Base-by-base conservation (phyloP, 2,888 invertebrate species). In the Azorinus chamasolen region DNA sequence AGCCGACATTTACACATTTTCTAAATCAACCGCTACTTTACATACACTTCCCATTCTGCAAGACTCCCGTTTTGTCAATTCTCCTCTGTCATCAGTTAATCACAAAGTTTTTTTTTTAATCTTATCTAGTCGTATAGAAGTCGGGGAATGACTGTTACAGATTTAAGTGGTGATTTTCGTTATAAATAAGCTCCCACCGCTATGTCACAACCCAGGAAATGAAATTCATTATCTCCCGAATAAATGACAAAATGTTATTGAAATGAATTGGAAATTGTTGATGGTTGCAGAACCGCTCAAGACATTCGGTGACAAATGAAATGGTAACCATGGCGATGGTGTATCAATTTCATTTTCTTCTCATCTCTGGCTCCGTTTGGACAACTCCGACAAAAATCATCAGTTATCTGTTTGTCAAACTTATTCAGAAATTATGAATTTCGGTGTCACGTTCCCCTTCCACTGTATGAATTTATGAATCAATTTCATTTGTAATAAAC, bases 191-290 rank as follows among this genome's bases (percentile, higher is more conserved):
- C 48, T 66, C 72, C 72, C 69, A 41, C 39, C 55, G 43, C 43
- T 45, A 64, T 78, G 78, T 78, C 78, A 72, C 45, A 78, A 69
- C 64, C 50, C 78, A 72, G 78, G 78, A 78, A 78, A 78, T 78
- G 72, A 78, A 78, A 78, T 78, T 78, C 78, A 78, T 78, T 78
- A 78, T 78, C 78, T 69, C 64, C 53, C 72, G 62, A 78, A 78
- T 78, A 69, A 78, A 73, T 78, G 78, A 78, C 78, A 78, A 78
- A 78, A 78, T 78, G 72, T 78, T 78, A 78, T 78, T 78, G 78
- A 78, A 78, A 72, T 78, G 72, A 72, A 78, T 78, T 78, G 78
- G 78, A 78, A 78, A 73, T 78, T 57, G 64, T 69, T 73, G 78
- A 78, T 78, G 59, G 78, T 68, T 69, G 72, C 68, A 72, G 64